Evolutionary conservation across 2,888 invertebrate species (phyloP).

Genomic region (Geotrupes spiniger): DNA sequence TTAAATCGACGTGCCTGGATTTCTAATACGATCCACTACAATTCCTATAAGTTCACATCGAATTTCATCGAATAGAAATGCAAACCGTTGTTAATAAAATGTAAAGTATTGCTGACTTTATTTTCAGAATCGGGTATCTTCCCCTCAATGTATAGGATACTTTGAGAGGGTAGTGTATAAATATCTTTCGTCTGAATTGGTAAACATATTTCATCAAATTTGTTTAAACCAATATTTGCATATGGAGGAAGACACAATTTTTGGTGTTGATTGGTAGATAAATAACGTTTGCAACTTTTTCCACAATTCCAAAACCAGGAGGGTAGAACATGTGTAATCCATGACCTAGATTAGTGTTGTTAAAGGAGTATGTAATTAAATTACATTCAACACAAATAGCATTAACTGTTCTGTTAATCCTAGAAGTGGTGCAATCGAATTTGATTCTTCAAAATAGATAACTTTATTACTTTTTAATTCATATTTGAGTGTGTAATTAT

Average conservation of each 20-base stretch:
- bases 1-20: too few species aligned
- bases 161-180: slow-evolving; percentile 23
- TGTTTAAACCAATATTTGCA: slow-evolving; percentile 1
- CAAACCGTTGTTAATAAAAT: too few species aligned
- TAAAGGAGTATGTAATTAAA: slow-evolving; percentile 11
- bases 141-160: too few species aligned
- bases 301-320: too few species aligned
- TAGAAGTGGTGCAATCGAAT: background rate
- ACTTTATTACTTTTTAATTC: background rate
- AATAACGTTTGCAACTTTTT: too few species aligned
- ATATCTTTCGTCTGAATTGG: slow-evolving; percentile 27
- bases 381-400: too few species aligned
- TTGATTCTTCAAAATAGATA: background rate
- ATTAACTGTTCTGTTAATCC: slow-evolving; percentile 4
- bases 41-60: too few species aligned
- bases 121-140: background rate
- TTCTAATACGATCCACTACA: too few species aligned
- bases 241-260: too few species aligned
- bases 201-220: slow-evolving; percentile 35
- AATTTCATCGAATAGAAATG: too few species aligned
- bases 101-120: slow-evolving; percentile 32
- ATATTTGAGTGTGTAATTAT: too few species aligned
- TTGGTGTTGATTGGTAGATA: slow-evolving; percentile 38
- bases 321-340: too few species aligned
- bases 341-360: slow-evolving; percentile 8